Conservation (phyloP, 2,888 invertebrate genomes). For the Aporophyla nigra region DNA sequence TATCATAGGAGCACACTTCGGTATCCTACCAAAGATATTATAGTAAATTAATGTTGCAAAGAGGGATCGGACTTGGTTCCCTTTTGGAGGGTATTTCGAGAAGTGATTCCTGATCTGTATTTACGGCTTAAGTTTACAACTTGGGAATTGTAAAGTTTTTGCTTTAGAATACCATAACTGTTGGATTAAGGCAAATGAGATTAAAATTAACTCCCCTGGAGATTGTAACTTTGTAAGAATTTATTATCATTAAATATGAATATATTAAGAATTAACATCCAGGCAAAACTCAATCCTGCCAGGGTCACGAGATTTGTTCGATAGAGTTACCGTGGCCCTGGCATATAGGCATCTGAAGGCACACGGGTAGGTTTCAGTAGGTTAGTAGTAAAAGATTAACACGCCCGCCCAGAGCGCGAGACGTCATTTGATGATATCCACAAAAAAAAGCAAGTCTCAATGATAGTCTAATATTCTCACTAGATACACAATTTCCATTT, state of each 20-base stretch:
- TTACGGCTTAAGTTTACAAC: slow-evolving; percentile 64
- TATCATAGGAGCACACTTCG: slow-evolving; percentile 59
- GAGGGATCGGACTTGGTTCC: slow-evolving; percentile 57
- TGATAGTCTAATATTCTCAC: slow-evolving; percentile 5
- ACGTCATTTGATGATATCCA: no score
- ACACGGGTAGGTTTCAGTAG: no score
- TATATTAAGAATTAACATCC: slow-evolving; percentile 23
- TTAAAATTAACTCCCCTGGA: slow-evolving; percentile 29
- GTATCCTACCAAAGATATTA: slow-evolving; percentile 57
- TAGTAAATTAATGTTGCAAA: slow-evolving; percentile 68
- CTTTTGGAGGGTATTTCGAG: slow-evolving; percentile 54
- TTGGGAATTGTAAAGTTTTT: slow-evolving; percentile 63
- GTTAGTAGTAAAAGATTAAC: no score
- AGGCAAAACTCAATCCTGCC: neutral
- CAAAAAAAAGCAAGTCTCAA: neutral
- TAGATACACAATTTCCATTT: neutral
- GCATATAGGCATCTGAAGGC: no score
- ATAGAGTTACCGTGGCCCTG: no score
- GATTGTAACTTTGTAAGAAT: neutral
- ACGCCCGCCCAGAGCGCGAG: no score
- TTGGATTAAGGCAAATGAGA: slow-evolving; percentile 12
- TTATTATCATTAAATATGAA: neutral
- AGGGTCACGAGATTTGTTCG: no score
- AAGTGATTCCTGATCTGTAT: slow-evolving; percentile 69
- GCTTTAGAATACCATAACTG: slow-evolving; percentile 45